Conservation (phyloP, 23 tunicate species). For the Styela plicata region DNA sequence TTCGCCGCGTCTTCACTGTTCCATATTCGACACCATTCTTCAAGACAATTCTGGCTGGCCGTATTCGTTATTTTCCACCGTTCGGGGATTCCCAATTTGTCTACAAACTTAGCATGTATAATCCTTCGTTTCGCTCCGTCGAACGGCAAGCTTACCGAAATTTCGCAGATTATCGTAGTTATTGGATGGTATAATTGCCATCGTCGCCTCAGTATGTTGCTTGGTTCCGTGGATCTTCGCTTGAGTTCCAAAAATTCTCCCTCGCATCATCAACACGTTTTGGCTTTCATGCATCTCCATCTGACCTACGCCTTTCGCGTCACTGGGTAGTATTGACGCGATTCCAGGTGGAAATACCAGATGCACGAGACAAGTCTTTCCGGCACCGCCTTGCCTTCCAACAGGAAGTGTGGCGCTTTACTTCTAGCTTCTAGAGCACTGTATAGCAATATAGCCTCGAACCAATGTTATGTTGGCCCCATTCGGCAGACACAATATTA, state of each 20-base stretch:
- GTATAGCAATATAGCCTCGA: background rate
- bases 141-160: too few relatives aligned
- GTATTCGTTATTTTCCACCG: too few relatives aligned
- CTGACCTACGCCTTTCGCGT: background rate
- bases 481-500: background rate
- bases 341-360: background rate
- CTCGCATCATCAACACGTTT: background rate
- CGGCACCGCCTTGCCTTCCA: background rate
- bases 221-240: background rate
- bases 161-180: too few relatives aligned
- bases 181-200: too few relatives aligned
- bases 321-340: background rate
- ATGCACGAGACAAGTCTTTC: background rate
- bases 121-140: too few relatives aligned
- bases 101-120: too few relatives aligned
- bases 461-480: background rate
- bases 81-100: too few relatives aligned
- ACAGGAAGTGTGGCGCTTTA: background rate
- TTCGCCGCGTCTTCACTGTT: too few relatives aligned
- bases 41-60: too few relatives aligned
- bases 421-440: background rate
- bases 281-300: background rate
- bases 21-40: too few relatives aligned
- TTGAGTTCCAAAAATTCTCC: background rate
- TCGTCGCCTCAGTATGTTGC: too few relatives aligned